Percentiles rank a stretch among this genome's conserved stretches.
Conservation (phyloP, 2,113 vertebrate species). For the Phalacrocorax pelagicus region DNA sequence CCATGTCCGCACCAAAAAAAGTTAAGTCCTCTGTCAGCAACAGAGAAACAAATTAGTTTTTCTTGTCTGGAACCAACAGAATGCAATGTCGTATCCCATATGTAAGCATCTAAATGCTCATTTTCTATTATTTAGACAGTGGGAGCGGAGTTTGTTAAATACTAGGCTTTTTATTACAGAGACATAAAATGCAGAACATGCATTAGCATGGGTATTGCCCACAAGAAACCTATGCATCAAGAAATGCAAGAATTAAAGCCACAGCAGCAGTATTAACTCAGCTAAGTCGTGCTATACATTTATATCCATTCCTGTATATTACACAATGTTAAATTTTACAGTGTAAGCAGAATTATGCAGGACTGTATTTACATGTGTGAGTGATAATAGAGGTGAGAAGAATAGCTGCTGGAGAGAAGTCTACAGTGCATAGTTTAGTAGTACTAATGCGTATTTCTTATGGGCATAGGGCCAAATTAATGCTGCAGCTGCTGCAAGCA, state of each 20-base stretch:
- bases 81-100: too few relatives aligned
- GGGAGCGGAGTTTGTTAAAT: not conserved
- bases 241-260: not conserved
- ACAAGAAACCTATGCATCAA: not conserved
- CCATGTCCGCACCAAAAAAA: not conserved
- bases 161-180: not conserved
- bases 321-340: not conserved
- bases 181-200: not conserved
- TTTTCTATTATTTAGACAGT: not conserved
- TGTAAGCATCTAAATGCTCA: not conserved
- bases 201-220: not conserved
- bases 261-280: not conserved
- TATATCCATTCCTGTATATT: not conserved
- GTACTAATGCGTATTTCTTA: not conserved
- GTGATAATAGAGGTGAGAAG: not conserved
- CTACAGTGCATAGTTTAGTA: not conserved
- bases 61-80: not conserved
- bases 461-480: accelerated
- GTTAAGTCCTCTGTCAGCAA: not conserved
- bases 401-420: not conserved
- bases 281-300: not conserved
- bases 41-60: not conserved
- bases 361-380: not conserved
- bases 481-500: not conserved
- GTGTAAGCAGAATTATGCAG: not conserved